A percentile compares a stretch with the other conserved stretches of the same genome.
Evolutionary conservation across 2,797 vertebrate species (phyloP).

Genomic region (Agapornis canus): DNA sequence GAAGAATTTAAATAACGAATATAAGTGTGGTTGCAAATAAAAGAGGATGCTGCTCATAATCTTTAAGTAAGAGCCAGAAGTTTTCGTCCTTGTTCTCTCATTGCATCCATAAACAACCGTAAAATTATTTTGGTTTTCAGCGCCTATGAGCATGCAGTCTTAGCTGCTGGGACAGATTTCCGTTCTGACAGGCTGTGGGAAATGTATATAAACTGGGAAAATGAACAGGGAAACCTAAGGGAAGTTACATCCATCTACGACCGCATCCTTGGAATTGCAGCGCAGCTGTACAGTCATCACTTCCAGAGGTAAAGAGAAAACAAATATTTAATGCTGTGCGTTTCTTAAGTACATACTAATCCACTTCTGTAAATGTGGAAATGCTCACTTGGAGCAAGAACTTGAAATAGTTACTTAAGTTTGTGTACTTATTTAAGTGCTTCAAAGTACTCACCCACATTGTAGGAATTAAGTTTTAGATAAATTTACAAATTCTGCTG

Average conservation of each 20-base stretch:
- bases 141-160: slow-evolving; percentile 92
- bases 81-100: background rate
- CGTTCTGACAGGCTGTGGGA: slow-evolving; percentile 98
- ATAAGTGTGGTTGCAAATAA: background rate
- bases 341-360: rapidly evolving
- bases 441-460: background rate
- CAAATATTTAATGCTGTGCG: rapidly evolving
- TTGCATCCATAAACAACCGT: background rate
- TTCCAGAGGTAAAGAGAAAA: slow-evolving; percentile 88
- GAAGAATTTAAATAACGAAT: background rate
- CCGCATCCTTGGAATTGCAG: slow-evolving; percentile 93
- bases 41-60: background rate
- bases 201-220: slow-evolving; percentile 94
- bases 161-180: slow-evolving; percentile 96
- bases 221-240: slow-evolving; percentile 87
- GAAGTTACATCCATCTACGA: slow-evolving; percentile 94
- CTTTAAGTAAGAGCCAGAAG: background rate
- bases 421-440: rapidly evolving
- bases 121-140: slow-evolving; percentile 75
- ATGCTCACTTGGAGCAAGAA: background rate
- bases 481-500: background rate
- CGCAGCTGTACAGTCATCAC: slow-evolving; percentile 94
- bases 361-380: background rate
- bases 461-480: background rate
- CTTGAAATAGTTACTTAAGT: background rate